These are phyloP conservation scores for Brachyalestes nurse DNA, from an alignment of 2,797 vertebrate species.

Conservation along the genomic window DNA sequence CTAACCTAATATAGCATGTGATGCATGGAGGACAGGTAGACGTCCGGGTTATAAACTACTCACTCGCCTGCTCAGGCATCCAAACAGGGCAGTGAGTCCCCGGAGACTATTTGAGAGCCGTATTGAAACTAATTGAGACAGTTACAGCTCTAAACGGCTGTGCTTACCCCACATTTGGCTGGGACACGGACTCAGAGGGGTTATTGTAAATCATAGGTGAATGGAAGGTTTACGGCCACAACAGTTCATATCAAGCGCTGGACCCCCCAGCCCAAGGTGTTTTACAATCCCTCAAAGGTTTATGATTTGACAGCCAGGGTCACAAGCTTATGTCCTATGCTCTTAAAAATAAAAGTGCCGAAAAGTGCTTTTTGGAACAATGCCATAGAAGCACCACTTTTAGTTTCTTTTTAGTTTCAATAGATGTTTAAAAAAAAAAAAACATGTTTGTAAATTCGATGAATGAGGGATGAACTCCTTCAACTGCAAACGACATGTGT, in stretches of 20 bases:
- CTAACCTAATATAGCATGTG: constrained; percentile 18
- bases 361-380: background rate
- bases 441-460: background rate
- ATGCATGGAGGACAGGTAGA: constrained; percentile 5
- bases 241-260: constrained; percentile 22
- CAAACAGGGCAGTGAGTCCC: constrained; percentile 25
- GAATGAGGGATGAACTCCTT: background rate
- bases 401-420: too few species aligned
- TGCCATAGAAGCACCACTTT: background rate
- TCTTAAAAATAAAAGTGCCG: background rate
- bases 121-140: constrained; percentile 25
- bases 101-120: constrained; percentile 8
- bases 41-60: constrained; percentile 23
- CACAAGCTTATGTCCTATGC: constrained; percentile 29
- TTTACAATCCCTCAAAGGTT: constrained; percentile 36
- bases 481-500: background rate
- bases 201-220: constrained; percentile 22
- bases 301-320: constrained; percentile 34
- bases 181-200: background rate
- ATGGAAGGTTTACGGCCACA: constrained; percentile 26
- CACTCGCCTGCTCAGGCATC: background rate
- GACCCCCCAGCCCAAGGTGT: constrained; percentile 4
- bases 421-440: background rate
- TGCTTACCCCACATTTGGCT: constrained; percentile 37
- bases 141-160: constrained; percentile 29